Conservation (phyloP, 1,140 invertebrate species). For the Zaprionus lachaisei region DNA sequence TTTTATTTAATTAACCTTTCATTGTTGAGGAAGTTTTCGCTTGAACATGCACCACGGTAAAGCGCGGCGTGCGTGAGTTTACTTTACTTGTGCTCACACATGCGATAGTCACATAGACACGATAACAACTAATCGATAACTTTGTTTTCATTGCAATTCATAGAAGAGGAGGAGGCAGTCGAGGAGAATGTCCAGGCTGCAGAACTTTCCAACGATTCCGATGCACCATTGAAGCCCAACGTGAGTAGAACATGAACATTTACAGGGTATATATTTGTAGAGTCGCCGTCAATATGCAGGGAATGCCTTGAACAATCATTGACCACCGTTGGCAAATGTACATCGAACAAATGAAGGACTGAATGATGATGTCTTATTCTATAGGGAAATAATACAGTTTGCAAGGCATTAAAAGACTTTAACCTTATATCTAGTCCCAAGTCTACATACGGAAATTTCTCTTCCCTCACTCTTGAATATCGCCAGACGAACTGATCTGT, state of each 20-base stretch:
- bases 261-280: background rate
- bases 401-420: too few relatives aligned
- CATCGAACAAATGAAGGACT: too few relatives aligned
- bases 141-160: conserved; percentile 24
- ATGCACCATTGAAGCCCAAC: conserved; percentile 79
- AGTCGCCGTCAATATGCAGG: too few relatives aligned
- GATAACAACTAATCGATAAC: conserved; percentile 22
- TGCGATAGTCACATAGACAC: conserved; percentile 13
- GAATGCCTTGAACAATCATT: too few relatives aligned
- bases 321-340: too few relatives aligned
- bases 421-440: too few relatives aligned
- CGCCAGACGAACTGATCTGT: too few relatives aligned
- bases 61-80: conserved; percentile 5
- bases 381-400: too few relatives aligned
- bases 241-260: conserved; percentile 54
- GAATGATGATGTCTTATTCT: too few relatives aligned
- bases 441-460: too few relatives aligned
- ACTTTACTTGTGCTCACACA: background rate
- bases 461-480: too few relatives aligned
- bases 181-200: conserved; percentile 78
- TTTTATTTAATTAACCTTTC: background rate
- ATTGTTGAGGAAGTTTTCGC: conserved; percentile 16
- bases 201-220: conserved; percentile 80
- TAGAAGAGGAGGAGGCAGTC: conserved; percentile 80
- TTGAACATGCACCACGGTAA: conserved; percentile 55